A percentile compares a stretch with the other conserved stretches of the same genome.
These are phyloP conservation scores for Steromphala cineraria DNA, from an alignment of 2,888 invertebrate genomes.

Conservation along the genomic window DNA sequence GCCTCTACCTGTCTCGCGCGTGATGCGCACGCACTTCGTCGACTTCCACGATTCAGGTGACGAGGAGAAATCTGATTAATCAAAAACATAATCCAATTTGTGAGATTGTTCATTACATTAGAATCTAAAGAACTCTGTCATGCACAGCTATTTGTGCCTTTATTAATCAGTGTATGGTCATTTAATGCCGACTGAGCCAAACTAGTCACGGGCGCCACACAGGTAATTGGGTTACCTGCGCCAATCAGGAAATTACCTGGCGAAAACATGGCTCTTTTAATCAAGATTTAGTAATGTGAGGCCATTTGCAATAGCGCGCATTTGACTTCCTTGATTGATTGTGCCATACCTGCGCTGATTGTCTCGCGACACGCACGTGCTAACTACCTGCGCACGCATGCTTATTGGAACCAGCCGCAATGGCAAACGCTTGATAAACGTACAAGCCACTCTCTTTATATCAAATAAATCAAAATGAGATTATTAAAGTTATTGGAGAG, in stretches of 20 bases:
- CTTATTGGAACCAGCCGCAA: neutral
- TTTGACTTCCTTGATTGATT: slow-evolving; percentile 17
- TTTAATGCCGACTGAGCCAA: slow-evolving; percentile 1
- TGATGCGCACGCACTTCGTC: slow-evolving; percentile 14
- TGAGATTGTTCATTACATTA: slow-evolving; percentile 21
- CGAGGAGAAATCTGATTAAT: slow-evolving; percentile 19
- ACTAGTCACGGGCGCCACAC: neutral
- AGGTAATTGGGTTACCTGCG: slow-evolving; percentile 15
- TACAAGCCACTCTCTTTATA: neutral
- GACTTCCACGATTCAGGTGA: slow-evolving; percentile 17
- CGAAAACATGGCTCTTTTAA: slow-evolving; percentile 16
- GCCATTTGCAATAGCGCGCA: neutral
- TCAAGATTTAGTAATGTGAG: slow-evolving; percentile 16
- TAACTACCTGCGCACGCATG: neutral
- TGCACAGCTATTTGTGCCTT: slow-evolving; percentile 9
- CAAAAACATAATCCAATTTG: slow-evolving; percentile 20
- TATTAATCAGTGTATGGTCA: slow-evolving; percentile 10
- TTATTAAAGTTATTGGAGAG: neutral
- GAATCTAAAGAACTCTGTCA: neutral
- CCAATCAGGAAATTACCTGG: slow-evolving; percentile 16
- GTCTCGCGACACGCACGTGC: slow-evolving; percentile 19
- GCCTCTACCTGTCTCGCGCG: slow-evolving; percentile 1
- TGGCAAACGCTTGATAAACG: neutral
- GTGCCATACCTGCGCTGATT: neutral
- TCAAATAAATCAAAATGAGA: neutral